These are phyloP conservation scores for Aldrovandia affinis DNA, from an alignment of 2,797 vertebrate genomes.

Conservation along the genomic window DNA sequence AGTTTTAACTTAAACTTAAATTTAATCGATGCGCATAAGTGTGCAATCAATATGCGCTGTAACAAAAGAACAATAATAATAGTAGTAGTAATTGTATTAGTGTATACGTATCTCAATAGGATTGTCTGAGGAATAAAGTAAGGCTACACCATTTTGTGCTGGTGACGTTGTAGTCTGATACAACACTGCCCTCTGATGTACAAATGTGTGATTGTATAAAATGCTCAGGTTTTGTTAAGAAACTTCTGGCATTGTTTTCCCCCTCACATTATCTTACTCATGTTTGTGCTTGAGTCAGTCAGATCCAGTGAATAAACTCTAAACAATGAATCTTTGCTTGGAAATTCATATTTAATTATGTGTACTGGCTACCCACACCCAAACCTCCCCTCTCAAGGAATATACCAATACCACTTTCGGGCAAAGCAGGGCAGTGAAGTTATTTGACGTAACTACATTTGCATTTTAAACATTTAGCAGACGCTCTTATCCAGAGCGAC, in stretches of 20 bases:
- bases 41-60: background rate
- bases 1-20: background rate
- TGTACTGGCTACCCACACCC: background rate
- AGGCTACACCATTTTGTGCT: background rate
- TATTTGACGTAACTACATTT: no score
- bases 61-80: background rate
- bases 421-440: background rate
- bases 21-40: background rate
- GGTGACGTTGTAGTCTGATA: background rate
- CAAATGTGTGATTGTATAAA: background rate
- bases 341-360: no score
- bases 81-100: background rate
- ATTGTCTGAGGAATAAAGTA: background rate
- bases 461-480: no score
- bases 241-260: background rate
- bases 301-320: background rate
- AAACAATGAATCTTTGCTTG: background rate
- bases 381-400: background rate
- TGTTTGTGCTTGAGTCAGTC: background rate
- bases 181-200: conserved; percentile 11
- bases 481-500: no score
- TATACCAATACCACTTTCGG: background rate
- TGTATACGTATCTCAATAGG: background rate
- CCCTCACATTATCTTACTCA: no score
- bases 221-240: background rate